These are phyloP conservation scores for Lysandra bellargus DNA, from an alignment of 2,888 invertebrate genomes.

Conservation along the genomic window DNA sequence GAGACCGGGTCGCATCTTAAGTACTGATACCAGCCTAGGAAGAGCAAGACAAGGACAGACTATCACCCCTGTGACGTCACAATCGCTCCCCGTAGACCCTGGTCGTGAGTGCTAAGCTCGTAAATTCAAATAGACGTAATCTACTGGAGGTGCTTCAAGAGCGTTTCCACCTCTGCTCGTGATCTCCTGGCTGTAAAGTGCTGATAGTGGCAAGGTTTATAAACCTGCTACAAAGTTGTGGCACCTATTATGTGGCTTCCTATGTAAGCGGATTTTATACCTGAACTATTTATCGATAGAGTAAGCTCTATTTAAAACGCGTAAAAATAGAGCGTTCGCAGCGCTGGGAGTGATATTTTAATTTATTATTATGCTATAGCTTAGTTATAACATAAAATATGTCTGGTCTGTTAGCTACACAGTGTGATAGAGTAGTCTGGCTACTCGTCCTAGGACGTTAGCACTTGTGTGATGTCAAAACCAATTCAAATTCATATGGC, in stretches of 20 bases:
- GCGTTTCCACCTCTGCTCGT: conserved; percentile 44
- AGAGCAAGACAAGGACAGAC: background rate
- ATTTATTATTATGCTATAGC: too few species aligned
- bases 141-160: conserved; percentile 36
- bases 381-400: too few species aligned
- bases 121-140: conserved; percentile 55
- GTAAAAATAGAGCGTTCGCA: background rate
- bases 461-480: too few species aligned
- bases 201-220: conserved; percentile 3
- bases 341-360: background rate
- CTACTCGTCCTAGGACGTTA: too few species aligned
- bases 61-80: background rate
- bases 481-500: too few species aligned
- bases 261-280: background rate
- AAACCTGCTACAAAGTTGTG: conserved; percentile 1
- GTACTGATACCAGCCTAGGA: background rate
- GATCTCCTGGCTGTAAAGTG: background rate
- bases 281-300: background rate
- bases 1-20: too few species aligned
- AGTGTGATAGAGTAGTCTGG: too few species aligned
- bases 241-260: background rate
- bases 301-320: background rate
- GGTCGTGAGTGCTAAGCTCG: conserved; percentile 39
- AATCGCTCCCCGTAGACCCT: background rate
- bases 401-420: too few species aligned